A percentile compares a stretch with the other conserved stretches of the same genome.
phyloP scores from a whole-genome alignment of 2,888 invertebrate species.

The Busseola fusca region DNA sequence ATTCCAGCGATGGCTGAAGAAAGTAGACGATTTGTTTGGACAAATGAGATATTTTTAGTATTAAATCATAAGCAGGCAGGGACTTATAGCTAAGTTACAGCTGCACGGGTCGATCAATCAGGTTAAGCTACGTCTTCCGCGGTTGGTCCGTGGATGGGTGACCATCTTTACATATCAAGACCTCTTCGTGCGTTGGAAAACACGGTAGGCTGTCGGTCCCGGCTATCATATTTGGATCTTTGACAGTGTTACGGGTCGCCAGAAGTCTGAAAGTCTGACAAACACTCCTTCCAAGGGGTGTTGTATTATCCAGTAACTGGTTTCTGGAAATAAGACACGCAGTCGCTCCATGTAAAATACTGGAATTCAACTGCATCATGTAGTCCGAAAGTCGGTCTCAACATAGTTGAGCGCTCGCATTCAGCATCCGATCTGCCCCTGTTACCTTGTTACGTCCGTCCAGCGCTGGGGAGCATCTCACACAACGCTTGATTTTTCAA shows the following conservation, averaged over 20 bases:
- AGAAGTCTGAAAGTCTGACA: too few species aligned
- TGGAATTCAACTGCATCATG: too few species aligned
- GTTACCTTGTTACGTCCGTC: neutral
- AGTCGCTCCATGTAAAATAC: too few species aligned
- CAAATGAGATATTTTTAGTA: constrained; percentile 10
- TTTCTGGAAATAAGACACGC: too few species aligned
- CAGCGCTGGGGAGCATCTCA: neutral
- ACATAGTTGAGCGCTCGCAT: too few species aligned
- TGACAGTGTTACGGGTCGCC: too few species aligned
- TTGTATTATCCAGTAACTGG: too few species aligned
- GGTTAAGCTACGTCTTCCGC: neutral
- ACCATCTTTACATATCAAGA: neutral
- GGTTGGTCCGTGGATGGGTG: neutral
- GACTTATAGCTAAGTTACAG: neutral
- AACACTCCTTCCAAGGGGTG: too few species aligned
- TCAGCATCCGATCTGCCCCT: neutral
- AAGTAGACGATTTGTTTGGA: constrained; percentile 27
- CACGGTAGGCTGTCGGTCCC: too few species aligned
- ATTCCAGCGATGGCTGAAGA: constrained; percentile 27
- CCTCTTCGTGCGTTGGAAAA: neutral
- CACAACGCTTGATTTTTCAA: neutral
- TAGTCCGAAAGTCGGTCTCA: too few species aligned
- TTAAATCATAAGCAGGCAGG: neutral
- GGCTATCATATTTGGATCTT: too few species aligned
- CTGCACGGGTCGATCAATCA: neutral